A percentile compares a stretch with the other conserved stretches of the same genome.
Conservation (phyloP, 2,113 vertebrate species). For the Alectura lathami region DNA sequence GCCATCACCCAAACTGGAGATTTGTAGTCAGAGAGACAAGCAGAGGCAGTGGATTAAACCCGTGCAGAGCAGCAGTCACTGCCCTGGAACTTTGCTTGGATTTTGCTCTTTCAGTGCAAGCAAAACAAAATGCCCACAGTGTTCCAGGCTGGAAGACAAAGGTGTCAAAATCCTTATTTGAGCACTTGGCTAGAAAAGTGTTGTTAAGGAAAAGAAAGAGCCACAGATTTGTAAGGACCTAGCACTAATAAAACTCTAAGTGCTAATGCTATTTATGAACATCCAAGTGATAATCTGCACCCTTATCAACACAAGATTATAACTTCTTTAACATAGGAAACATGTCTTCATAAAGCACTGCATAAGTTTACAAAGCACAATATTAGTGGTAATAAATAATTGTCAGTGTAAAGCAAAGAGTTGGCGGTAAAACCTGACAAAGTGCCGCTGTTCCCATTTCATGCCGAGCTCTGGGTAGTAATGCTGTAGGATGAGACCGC, state of each 20-base stretch:
- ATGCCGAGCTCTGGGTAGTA: not conserved
- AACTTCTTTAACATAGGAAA: slow-evolving; percentile 47
- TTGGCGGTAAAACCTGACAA: not conserved
- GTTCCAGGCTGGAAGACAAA: not conserved
- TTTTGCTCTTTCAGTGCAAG: not conserved
- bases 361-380: not conserved
- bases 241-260: slow-evolving; percentile 23
- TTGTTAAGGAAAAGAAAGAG: not conserved
- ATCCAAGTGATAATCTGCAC: slow-evolving; percentile 41
- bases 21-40: not conserved
- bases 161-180: not conserved
- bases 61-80: not conserved
- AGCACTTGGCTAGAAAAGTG: not conserved
- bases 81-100: not conserved
- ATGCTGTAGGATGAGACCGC: not conserved
- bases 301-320: slow-evolving; percentile 42
- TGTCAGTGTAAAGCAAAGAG: not conserved
- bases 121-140: not conserved
- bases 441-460: not conserved
- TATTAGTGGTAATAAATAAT: slow-evolving; percentile 23
- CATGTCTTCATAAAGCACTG: not conserved
- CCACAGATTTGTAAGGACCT: not conserved
- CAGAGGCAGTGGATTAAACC: not conserved
- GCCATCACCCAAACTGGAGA: slow-evolving; percentile 39
- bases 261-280: slow-evolving; percentile 59